Evolutionary conservation across 2,797 vertebrate species (phyloP).

Genomic region (Gymnopithys bicolor): DNA sequence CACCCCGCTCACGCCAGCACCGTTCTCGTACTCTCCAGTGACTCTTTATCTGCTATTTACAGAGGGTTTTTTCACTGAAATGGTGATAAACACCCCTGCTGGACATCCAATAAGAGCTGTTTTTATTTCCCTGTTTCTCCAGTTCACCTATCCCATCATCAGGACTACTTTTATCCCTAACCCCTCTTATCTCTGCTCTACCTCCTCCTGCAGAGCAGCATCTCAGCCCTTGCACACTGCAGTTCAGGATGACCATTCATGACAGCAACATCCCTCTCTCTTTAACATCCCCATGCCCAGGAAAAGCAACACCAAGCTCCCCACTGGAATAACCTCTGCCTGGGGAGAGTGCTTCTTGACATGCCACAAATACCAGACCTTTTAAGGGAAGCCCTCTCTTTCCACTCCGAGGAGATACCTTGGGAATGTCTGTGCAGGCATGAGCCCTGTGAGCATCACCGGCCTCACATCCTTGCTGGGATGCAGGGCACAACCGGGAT

Average conservation of each 20-base stretch:
- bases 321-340: background rate
- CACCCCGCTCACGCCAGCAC: fast-evolving
- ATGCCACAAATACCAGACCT: constrained; percentile 42
- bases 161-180: background rate
- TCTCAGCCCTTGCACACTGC: background rate
- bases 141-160: fast-evolving
- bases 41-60: background rate
- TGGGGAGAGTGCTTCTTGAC: constrained; percentile 19
- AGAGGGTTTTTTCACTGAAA: background rate
- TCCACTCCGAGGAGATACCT: background rate
- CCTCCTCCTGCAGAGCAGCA: background rate
- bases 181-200: fast-evolving
- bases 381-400: constrained; percentile 51
- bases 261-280: background rate
- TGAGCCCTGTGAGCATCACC: background rate
- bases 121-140: background rate
- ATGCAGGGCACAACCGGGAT: background rate
- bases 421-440: background rate
- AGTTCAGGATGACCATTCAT: fast-evolving
- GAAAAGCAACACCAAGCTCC: background rate
- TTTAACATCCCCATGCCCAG: background rate
- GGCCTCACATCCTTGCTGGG: background rate
- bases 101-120: fast-evolving
- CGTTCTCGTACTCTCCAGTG: fast-evolving
- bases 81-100: background rate